Conservation (phyloP, 2,888 invertebrate species). For the Rhagonycha lutea region DNA sequence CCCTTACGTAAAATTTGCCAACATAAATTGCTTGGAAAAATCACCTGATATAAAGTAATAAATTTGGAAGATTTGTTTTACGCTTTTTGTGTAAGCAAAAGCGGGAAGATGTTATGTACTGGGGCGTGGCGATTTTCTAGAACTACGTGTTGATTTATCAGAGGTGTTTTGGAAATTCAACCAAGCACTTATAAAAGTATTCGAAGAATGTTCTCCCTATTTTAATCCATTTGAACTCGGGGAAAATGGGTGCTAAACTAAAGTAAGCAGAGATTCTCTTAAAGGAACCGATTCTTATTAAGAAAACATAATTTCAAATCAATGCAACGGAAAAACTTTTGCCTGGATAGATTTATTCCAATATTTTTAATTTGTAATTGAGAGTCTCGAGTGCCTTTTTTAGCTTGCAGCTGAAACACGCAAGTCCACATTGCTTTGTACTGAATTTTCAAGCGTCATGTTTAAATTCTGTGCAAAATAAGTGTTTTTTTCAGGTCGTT, state of each 20-base stretch:
- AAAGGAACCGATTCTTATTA: not conserved
- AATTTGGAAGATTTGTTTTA: conserved; percentile 33
- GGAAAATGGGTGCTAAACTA: conserved; percentile 23
- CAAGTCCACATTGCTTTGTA: not conserved
- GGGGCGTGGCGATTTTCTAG: conserved; percentile 36
- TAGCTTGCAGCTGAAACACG: not conserved
- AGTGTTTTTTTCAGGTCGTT: not conserved
- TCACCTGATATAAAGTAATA: conserved; percentile 19
- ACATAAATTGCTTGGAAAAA: conserved; percentile 14
- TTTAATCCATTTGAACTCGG: conserved; percentile 31
- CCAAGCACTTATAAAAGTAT: conserved; percentile 35
- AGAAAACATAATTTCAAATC: not conserved
- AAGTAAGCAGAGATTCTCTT: not conserved
- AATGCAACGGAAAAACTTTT: not conserved
- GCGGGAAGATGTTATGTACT: conserved; percentile 18
- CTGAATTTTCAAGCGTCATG: not conserved
- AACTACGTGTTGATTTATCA: conserved; percentile 40
- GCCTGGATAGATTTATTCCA: not conserved
- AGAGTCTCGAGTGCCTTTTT: not conserved
- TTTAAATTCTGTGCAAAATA: not conserved
- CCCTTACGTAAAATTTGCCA: conserved; percentile 9
- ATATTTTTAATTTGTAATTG: not conserved
- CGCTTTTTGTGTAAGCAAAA: conserved; percentile 26
- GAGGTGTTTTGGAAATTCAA: conserved; percentile 32
- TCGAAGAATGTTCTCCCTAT: conserved; percentile 28